Base-by-base conservation (phyloP, 1,140 invertebrate species). In the Dendroctonus ponderosae region DNA sequence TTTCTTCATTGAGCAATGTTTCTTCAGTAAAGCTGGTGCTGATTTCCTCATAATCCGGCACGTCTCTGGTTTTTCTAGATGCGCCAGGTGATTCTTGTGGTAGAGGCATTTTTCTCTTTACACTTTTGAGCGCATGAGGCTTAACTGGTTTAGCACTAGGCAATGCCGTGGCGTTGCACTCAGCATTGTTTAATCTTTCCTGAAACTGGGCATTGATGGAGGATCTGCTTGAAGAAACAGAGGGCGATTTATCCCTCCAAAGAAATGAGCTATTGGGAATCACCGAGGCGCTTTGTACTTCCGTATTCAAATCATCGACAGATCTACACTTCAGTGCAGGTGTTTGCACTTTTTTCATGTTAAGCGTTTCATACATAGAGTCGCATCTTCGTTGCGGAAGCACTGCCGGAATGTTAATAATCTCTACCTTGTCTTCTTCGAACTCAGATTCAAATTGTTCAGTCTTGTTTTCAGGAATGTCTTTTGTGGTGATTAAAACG, bases 351-450 rank as follows among this genome's bases (percentile, higher is more conserved):
- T 69, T 71, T 60, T 53, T 67, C 7, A 72, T 40, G 37, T 73
- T 67, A 11, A 69, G 44, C 5, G 70, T 73, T 67, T 77, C 75
- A 62, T 77, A 76, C 63, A 70, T 71, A 9, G 73, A 74, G 53
- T 75, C 73, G 41, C 71, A 74, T 50, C 67, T 41, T 44, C 68
- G 42, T 57, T 69, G 70, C 7, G 71, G 70, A 26, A 69, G 54
- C 6, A 67, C 65, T 9, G 66, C 58, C 41, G 71, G 71, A 56
- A 74, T 71, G 54, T 70, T 74, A 26, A 73, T 59, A 40, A 70
- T 71, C 67, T 71, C 58, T 59, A 72, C 69, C 67, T 50, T 57
- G 1, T 71, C 70, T 48, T 66, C 64, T 38, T 44, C 50, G 26
- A 50, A 50, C 26, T 26, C 26, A 26, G 26, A 26, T 26, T 26